Evolutionary conservation across 2,888 invertebrate genomes (phyloP).

Genomic region (Euzophera pinguis): DNA sequence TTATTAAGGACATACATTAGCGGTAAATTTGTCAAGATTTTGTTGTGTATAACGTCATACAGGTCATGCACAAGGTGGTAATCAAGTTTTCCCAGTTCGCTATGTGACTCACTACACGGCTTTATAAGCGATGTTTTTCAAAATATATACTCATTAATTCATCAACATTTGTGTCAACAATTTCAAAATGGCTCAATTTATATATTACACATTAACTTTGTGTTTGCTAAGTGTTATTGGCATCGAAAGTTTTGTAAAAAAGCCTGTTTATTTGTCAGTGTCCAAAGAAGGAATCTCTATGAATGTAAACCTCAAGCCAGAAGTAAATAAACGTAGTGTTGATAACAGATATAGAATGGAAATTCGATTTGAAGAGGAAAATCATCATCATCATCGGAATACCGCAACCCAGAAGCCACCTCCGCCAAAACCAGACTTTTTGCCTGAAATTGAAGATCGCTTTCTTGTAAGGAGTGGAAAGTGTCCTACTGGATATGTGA

Average conservation of each 20-base stretch:
- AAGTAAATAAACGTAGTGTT: not conserved
- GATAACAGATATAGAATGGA: not conserved
- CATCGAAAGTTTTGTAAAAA: not conserved
- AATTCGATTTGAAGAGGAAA: not conserved
- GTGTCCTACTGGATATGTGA: slow-evolving; percentile 12
- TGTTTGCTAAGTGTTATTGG: not conserved
- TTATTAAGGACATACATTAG: no score
- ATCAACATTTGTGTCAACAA: not conserved
- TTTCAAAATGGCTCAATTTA: not conserved
- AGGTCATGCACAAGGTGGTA: not conserved
- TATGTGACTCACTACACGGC: not conserved
- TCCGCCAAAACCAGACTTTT: not conserved
- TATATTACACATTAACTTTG: not conserved
- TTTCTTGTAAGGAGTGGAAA: slow-evolving; percentile 1
- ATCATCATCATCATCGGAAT: not conserved
- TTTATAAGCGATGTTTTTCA: not conserved
- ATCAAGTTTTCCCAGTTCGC: not conserved
- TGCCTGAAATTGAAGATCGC: not conserved
- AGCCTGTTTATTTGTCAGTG: not conserved
- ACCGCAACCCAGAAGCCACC: not conserved
- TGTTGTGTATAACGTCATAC: not conserved
- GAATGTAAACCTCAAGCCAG: not conserved
- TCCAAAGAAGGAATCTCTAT: not conserved
- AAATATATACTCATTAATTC: not conserved
- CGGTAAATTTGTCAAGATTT: no score